Evolutionary conservation across 2,797 vertebrate genomes (phyloP), one percentile per base, ranked within the genome.

Genomic region (Discoglossus pictus): DNA sequence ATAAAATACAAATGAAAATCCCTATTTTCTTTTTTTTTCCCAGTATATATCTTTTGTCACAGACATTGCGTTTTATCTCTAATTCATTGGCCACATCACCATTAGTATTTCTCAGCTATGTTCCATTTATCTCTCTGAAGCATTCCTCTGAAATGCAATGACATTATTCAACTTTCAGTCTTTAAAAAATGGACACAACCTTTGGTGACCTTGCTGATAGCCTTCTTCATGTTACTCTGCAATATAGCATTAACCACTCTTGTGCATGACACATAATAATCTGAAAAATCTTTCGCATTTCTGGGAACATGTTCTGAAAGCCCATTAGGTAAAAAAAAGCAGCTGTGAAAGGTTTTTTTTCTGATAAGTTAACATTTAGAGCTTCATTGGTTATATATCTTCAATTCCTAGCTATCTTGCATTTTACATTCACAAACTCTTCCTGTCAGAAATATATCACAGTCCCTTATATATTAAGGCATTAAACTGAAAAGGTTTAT

Each of bases 161-260:
- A 40, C 66, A 61, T 69, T 69, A 69, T 47, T 68, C 66, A 61
- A 61, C 48, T 27, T 61, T 38, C 27, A 43, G 44, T 47, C 58
- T 61, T 61, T 69, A 61, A 61, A 53, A 46, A 55, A 69, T 25
- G 58, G 66, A 69, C 66, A 61, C 47, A 48, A 47, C 56, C 66
- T 69, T 69, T 69, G n/a, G 16, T 61, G 46, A 61, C 66, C 58
- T 69, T 61, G 66, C 50, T 54, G 66, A 69, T 69, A 69, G 59
- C 58, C 58, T 61, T 54, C 31, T 44, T 69, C 31, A 25, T 47
- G 31, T 69, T 46, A 44, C 58, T 69, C 31, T 46, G 15, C 58
- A 39, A n/a, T 61, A 47, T 40, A 39, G 31, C 66, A 61, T 53
- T 67, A 61, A 61, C 65, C 36, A 60, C 56, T 60, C 65, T 47